Evolutionary conservation across 2,113 vertebrate genomes (phyloP).

Genomic region (Trichomycterus rosablanca): DNA sequence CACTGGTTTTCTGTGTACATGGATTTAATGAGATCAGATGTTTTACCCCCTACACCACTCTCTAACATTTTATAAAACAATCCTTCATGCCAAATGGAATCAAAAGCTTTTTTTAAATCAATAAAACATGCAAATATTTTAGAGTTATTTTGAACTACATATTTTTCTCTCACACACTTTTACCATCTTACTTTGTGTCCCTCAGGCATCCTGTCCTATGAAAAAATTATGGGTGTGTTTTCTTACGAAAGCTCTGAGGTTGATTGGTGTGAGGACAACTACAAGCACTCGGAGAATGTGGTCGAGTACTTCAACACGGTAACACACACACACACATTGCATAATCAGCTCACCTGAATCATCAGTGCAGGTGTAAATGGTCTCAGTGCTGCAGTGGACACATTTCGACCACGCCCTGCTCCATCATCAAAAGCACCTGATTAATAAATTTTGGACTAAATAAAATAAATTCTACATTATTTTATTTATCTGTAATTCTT

Average conservation of each 20-base stretch:
- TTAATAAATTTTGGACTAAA: too few species aligned
- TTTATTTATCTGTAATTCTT: not conserved
- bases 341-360: not conserved
- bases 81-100: too few species aligned
- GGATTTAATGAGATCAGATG: too few species aligned
- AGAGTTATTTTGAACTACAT: not conserved
- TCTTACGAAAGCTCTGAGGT: constrained; percentile 87
- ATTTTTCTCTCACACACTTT: not conserved
- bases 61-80: too few species aligned
- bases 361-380: not conserved
- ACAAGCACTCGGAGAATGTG: constrained; percentile 74
- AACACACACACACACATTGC: not conserved
- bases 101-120: too few species aligned
- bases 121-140: too few species aligned
- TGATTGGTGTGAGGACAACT: constrained; percentile 97
- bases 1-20: too few species aligned
- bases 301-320: constrained; percentile 96
- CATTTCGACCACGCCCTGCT: too few species aligned
- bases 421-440: too few species aligned
- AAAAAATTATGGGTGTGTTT: constrained; percentile 74
- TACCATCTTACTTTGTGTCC: not conserved
- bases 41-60: too few species aligned
- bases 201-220: constrained; percentile 52
- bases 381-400: not conserved
- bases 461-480: not conserved